Evolutionary conservation across 1,140 invertebrate species (phyloP).

Genomic region (Sitobion miscanthi): DNA sequence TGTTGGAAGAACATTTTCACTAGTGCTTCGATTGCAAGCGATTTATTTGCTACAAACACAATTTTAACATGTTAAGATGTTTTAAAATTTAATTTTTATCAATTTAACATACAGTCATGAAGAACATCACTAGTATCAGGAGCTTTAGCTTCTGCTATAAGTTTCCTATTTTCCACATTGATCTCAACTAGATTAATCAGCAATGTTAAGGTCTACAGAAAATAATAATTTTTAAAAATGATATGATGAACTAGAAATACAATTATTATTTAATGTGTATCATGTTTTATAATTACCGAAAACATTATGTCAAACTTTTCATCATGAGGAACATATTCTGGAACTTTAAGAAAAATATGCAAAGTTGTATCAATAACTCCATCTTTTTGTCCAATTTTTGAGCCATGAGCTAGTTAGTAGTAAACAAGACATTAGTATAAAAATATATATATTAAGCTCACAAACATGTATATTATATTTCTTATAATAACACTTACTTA

Average conservation of each 20-base stretch:
- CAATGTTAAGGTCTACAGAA: slow-evolving; percentile 79
- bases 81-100: not conserved
- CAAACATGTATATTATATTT: not conserved
- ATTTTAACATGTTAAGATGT: not conserved
- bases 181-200: slow-evolving; percentile 93
- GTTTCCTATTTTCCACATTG: slow-evolving; percentile 79
- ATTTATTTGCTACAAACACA: slow-evolving; percentile 36
- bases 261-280: slow-evolving; percentile 52
- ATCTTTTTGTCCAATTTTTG: slow-evolving; percentile 75
- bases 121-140: slow-evolving; percentile 71
- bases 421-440: not conserved
- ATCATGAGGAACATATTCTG: slow-evolving; percentile 83
- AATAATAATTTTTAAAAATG: slow-evolving; percentile 53
- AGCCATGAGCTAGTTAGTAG: slow-evolving; percentile 71
- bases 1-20: slow-evolving; percentile 77
- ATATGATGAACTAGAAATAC: slow-evolving; percentile 56
- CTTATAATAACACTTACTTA: slow-evolving; percentile 67
- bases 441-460: not conserved
- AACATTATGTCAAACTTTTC: slow-evolving; percentile 93
- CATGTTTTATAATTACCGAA: slow-evolving; percentile 71
- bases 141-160: slow-evolving; percentile 75
- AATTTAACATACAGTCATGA: slow-evolving; percentile 64
- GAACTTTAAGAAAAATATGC: slow-evolving; percentile 81
- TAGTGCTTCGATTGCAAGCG: slow-evolving; percentile 71
- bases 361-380: slow-evolving; percentile 84